Evolutionary conservation across 1,140 invertebrate genomes (phyloP).

Genomic region (Cyrtorhinus lividipennis): DNA sequence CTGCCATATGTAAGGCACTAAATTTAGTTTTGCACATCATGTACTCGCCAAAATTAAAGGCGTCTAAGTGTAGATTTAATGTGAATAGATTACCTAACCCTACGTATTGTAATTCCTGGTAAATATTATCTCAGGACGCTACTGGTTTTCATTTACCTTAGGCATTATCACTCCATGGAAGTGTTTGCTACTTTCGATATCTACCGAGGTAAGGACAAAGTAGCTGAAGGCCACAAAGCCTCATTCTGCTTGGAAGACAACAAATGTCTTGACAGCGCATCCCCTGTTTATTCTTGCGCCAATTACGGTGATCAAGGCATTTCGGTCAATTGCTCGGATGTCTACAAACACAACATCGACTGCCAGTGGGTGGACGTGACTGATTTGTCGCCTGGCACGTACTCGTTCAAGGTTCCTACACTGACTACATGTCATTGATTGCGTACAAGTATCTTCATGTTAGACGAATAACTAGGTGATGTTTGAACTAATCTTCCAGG

Average conservation of each 20-base stretch:
- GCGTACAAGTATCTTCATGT: no score
- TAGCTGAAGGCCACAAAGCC: constrained; percentile 92
- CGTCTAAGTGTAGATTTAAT: no score
- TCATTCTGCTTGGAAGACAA: constrained; percentile 96
- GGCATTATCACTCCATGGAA: constrained; percentile 98
- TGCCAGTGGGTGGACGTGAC: constrained; percentile 97
- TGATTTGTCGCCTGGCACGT: constrained; percentile 69
- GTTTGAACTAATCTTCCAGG: constrained; percentile 31
- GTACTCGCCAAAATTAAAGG: no score
- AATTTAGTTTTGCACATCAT: neutral
- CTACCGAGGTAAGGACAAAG: constrained; percentile 50
- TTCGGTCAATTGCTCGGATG: constrained; percentile 86
- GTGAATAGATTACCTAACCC: no score
- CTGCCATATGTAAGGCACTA: constrained; percentile 93
- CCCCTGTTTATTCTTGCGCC: constrained; percentile 63
- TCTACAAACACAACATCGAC: constrained; percentile 86
- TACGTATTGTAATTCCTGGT: no score
- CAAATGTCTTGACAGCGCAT: constrained; percentile 60
- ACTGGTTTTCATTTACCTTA: no score
- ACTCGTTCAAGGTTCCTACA: constrained; percentile 76
- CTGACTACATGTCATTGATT: no score
- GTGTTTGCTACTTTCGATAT: constrained; percentile 93
- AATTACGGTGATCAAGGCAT: constrained; percentile 93
- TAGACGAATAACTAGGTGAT: neutral
- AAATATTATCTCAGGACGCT: neutral